Evolutionary conservation across 2,888 invertebrate species (phyloP).

Genomic region (Asteroscopus sphinx): DNA sequence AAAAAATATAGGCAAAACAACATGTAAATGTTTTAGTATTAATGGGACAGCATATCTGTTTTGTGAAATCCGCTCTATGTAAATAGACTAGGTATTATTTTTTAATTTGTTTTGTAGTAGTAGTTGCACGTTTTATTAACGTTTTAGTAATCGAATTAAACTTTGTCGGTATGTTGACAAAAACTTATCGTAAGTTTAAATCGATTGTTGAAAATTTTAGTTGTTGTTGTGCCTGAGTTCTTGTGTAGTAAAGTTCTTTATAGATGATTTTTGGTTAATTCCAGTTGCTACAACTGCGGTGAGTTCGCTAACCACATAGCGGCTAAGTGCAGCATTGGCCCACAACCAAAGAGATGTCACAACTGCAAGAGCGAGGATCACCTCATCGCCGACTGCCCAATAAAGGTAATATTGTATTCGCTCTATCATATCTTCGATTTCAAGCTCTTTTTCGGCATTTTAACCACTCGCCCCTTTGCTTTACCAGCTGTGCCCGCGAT

Average conservation of each 20-base stretch:
- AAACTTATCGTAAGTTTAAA: neutral
- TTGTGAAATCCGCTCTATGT: neutral
- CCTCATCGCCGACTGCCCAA: slow-evolving; percentile 96
- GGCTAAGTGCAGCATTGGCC: slow-evolving; percentile 96
- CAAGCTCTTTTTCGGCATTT: neutral
- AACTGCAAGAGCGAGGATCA: slow-evolving; percentile 96
- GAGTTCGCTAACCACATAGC: slow-evolving; percentile 98
- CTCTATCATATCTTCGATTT: neutral
- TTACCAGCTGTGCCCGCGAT: no score
- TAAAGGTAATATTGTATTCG: slow-evolving; percentile 76
- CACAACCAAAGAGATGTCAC: slow-evolving; percentile 97
- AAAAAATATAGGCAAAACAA: no score
- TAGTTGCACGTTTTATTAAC: slow-evolving; percentile 10
- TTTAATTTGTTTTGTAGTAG: slow-evolving; percentile 2
- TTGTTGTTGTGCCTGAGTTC: neutral
- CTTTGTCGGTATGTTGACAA: neutral
- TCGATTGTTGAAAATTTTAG: slow-evolving; percentile 4
- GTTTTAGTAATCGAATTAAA: slow-evolving; percentile 2
- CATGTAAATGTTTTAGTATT: no score
- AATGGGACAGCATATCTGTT: no score
- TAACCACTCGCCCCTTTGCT: no score
- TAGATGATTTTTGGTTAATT: slow-evolving; percentile 53
- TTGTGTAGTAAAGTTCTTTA: neutral
- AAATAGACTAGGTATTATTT: neutral
- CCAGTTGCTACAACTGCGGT: slow-evolving; percentile 97